Evolutionary conservation across 2,113 vertebrate genomes (phyloP), one percentile per base, ranked within the genome.

Genomic region (Bufo bufo): DNA sequence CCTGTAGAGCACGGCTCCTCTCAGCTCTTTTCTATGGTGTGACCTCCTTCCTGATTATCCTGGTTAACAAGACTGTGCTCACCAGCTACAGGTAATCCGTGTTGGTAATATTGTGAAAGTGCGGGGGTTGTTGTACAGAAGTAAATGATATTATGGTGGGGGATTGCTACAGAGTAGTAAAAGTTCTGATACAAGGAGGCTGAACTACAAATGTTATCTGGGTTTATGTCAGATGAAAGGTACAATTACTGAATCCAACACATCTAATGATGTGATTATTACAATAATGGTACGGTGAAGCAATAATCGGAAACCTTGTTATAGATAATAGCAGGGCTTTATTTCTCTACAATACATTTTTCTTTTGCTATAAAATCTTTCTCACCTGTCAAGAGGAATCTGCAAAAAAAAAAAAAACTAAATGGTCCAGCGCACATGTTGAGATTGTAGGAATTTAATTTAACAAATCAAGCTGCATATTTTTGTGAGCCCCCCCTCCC

Each of bases 11-110:
- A 85, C 2, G 84, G 84, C 82, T 97, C 0, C 81, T 95, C 3
- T 96, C 97, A 0, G 97, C 97, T 0, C 74, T 92, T 0, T 96
- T 97, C 90, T 98, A 99, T 84, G 97, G 96, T 17, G 82, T 85
- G 20, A 96, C 95, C 87, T 99, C 97, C 43, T 96, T 98, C 86
- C 87, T 97, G 0, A 95, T 97, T 12, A 96, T 97, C 85, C 92
- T 98, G 90, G 93, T 98, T 66, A 99, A 98, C 93, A 98, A 99
- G 93, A 90, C 93, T 2, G 94, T 99, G 89, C 91, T 99, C 87
- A 98, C 97, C 19, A 91, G 94, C 56, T 97, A 95, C 94, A 94
- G 96, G 97, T 98, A 33, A 33, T 33, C 17, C 3, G 7, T 43
- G 23, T 6, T 4, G 0, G 14, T 81, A 50, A 10, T 7, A 77